A percentile compares a stretch with the other conserved stretches of the same genome.
Conservation (phyloP, 2,797 vertebrate genomes). For the Scomberomorus guttatus region DNA sequence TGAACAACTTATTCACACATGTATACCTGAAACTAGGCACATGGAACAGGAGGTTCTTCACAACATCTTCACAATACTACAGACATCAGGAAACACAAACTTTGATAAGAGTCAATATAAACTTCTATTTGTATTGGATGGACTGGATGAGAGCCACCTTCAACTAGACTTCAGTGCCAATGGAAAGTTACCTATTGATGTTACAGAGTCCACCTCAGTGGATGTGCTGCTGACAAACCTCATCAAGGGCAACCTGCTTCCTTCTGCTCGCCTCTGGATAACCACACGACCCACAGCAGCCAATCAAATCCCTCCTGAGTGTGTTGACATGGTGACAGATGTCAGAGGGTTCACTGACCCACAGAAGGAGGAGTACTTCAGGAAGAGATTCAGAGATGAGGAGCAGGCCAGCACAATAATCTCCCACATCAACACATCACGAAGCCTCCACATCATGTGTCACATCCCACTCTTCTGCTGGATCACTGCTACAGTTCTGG, state of each 20-base stretch:
- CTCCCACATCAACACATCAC: background rate
- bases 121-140: constrained; percentile 4
- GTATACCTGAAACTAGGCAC: constrained; percentile 12
- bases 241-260: too few relatives aligned
- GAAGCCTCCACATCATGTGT: constrained; percentile 39
- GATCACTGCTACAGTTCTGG: constrained; percentile 24
- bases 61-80: constrained; percentile 4
- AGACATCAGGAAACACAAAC: constrained; percentile 36
- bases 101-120: constrained; percentile 39
- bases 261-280: too few relatives aligned
- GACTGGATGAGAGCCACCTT: too few relatives aligned
- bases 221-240: too few relatives aligned
- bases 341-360: too few relatives aligned
- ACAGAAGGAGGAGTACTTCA: too few relatives aligned
- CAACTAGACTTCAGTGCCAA: too few relatives aligned
- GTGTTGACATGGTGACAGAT: too few relatives aligned
- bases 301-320: too few relatives aligned
- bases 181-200: too few relatives aligned
- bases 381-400: background rate
- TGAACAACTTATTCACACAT: constrained; percentile 17
- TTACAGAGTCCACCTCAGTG: too few relatives aligned
- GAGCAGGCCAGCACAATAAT: background rate
- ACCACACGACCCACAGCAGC: too few relatives aligned
- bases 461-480: constrained; percentile 45
- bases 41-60: constrained; percentile 10